Evolutionary conservation across 2,113 vertebrate species (phyloP).

Genomic region (Ageneiosus marmoratus): DNA sequence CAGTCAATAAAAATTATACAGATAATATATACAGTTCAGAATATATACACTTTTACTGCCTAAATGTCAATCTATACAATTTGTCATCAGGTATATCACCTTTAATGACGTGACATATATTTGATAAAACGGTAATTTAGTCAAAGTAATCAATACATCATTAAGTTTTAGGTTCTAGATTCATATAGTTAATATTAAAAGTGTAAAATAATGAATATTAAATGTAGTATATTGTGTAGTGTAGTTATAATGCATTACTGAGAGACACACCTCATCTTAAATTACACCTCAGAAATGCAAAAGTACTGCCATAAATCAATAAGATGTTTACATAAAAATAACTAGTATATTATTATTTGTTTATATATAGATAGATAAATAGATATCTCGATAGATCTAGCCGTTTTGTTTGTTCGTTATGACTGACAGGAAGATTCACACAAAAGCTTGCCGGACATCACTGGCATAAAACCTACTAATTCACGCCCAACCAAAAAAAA

Average conservation of each 20-base stretch:
- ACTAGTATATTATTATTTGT: not conserved
- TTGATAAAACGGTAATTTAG: not conserved
- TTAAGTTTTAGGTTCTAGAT: not conserved
- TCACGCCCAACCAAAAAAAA: not conserved
- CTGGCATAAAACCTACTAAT: not conserved
- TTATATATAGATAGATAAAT: too few species aligned
- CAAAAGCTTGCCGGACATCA: constrained; percentile 14
- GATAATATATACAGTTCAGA: not conserved
- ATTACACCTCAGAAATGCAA: too few species aligned
- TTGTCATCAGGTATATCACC: too few species aligned
- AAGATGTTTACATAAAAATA: too few species aligned
- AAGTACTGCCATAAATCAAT: too few species aligned
- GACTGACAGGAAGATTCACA: constrained; percentile 14
- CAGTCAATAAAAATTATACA: not conserved
- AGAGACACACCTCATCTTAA: not conserved
- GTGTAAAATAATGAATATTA: not conserved
- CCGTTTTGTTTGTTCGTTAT: not conserved
- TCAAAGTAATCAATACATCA: not conserved
- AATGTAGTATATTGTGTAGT: not conserved
- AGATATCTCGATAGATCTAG: too few species aligned
- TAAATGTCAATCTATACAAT: too few species aligned
- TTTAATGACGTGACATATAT: not conserved
- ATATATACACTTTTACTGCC: too few species aligned
- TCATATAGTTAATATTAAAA: not conserved
- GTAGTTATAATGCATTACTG: not conserved